These are phyloP conservation scores for Drosophila putrida DNA, from an alignment of 2,888 invertebrate genomes.

Conservation along the genomic window DNA sequence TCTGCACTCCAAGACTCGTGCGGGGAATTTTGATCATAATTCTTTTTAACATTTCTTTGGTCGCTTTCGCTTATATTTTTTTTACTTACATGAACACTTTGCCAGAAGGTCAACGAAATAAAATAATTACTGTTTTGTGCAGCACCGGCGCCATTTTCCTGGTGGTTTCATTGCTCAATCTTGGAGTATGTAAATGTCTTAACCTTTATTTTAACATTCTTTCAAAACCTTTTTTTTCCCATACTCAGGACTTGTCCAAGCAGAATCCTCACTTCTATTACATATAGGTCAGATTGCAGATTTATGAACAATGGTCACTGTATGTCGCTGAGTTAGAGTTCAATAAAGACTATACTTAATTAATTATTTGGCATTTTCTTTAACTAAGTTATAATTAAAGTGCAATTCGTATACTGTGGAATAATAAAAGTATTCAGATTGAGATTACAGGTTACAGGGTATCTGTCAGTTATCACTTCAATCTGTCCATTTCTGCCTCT, in stretches of 20 bases:
- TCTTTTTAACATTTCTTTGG: conserved; percentile 46
- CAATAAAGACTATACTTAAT: not conserved
- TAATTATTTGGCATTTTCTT: conserved; percentile 10
- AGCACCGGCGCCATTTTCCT: not conserved
- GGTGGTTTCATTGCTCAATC: conserved; percentile 15
- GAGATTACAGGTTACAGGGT: not conserved
- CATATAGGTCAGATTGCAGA: conserved; percentile 38
- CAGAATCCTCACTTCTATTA: conserved; percentile 58
- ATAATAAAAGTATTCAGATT: not conserved
- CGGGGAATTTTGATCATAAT: conserved; percentile 18
- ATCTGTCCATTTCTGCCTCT: not conserved
- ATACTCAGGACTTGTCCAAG: conserved; percentile 53
- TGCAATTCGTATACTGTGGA: not conserved
- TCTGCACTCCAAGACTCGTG: conserved; percentile 5
- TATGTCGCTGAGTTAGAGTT: not conserved
- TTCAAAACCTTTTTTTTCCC: not conserved
- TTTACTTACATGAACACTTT: conserved; percentile 24
- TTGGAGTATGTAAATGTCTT: conserved; percentile 41
- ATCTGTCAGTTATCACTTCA: not conserved
- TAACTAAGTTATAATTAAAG: not conserved
- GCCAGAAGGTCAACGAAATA: not conserved
- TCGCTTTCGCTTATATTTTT: conserved; percentile 3
- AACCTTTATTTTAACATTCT: not conserved
- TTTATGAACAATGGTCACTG: not conserved
- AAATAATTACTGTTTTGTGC: not conserved